Percentiles rank a stretch among this genome's conserved stretches.
Conservation (phyloP, 2,888 invertebrate genomes). For the Rhogogaster chlorosoma region DNA sequence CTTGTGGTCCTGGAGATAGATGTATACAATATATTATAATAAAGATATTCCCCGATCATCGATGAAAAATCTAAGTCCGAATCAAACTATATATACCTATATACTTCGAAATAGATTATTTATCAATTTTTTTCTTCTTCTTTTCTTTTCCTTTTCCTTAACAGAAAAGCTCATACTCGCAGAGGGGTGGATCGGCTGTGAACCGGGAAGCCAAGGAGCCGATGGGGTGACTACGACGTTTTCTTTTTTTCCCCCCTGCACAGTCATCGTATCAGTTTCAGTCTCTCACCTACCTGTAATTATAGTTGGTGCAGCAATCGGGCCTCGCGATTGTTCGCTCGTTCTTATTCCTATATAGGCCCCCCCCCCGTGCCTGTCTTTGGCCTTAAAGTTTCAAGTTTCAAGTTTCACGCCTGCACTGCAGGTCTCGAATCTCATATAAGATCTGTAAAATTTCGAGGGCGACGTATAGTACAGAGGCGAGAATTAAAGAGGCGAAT, state of each 20-base stretch:
- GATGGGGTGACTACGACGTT: background rate
- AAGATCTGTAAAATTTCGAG: background rate
- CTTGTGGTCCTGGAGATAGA: background rate
- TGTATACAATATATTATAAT: too few relatives aligned
- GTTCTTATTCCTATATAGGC: background rate
- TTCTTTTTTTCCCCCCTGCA: background rate
- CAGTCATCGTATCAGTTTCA: background rate
- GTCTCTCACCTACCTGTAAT: conserved; percentile 11
- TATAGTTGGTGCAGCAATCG: background rate
- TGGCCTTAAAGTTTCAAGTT: conserved; percentile 27
- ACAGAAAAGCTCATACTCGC: background rate
- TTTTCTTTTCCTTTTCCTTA: too few relatives aligned
- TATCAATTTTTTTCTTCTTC: background rate
- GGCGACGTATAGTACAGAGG: background rate
- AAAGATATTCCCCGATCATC: too few relatives aligned
- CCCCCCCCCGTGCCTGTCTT: background rate
- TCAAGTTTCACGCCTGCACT: conserved; percentile 18
- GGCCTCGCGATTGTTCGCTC: background rate
- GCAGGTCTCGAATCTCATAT: background rate
- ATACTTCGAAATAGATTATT: background rate
- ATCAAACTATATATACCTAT: too few relatives aligned
- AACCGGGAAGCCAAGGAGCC: conserved; percentile 8
- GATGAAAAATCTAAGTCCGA: background rate
- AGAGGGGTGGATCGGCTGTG: background rate
- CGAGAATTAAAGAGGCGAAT: conserved; percentile 1